Percentiles rank a stretch among this genome's conserved stretches.
Conservation (phyloP, 1,140 invertebrate species). For the Stegodyphus mimosarum region DNA sequence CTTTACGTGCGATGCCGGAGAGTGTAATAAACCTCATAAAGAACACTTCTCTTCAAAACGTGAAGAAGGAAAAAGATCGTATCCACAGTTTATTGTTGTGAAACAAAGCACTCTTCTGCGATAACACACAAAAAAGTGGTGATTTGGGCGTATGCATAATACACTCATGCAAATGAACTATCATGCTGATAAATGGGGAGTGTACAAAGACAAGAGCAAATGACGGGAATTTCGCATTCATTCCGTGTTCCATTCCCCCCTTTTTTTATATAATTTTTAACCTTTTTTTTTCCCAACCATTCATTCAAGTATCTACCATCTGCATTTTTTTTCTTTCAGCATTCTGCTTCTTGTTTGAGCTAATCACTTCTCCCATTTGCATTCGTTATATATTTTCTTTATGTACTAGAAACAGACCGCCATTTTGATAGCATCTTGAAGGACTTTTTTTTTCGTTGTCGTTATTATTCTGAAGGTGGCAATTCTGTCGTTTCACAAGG, state of each 20-base stretch:
- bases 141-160: constrained; percentile 54
- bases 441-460: neutral
- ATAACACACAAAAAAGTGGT: constrained; percentile 35
- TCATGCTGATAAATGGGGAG: constrained; percentile 37
- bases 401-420: constrained; percentile 30
- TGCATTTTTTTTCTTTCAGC: neutral
- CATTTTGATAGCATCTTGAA: constrained; percentile 34
- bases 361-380: constrained; percentile 47
- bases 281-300: neutral
- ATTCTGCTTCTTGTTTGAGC: constrained; percentile 31
- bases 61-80: constrained; percentile 18
- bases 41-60: constrained; percentile 2
- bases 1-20: neutral
- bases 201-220: constrained; percentile 35
- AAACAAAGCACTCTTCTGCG: constrained; percentile 36
- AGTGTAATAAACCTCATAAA: constrained; percentile 48
- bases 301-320: neutral
- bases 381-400: constrained; percentile 38
- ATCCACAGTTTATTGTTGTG: constrained; percentile 17
- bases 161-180: constrained; percentile 38
- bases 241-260: constrained; percentile 7
- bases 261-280: neutral
- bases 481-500: neutral
- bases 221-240: constrained; percentile 49
- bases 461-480: constrained; percentile 33